phyloP scores from a whole-genome alignment of 2,113 vertebrate species.

The Leuciscus idus region DNA sequence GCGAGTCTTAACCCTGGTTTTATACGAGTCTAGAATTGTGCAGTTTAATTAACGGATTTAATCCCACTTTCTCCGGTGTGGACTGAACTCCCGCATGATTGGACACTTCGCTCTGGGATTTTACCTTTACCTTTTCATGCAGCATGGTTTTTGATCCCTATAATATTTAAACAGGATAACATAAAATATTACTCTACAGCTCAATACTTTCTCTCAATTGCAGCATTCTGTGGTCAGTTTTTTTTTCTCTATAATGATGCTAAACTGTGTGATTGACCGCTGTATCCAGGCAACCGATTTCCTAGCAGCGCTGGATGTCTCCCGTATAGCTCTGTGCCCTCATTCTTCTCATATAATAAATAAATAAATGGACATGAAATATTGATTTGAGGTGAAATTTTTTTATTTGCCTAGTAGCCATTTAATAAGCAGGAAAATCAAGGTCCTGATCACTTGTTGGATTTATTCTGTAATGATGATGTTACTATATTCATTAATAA shows the following conservation, averaged over 20 bases:
- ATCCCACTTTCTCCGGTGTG: neutral
- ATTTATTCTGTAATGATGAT: neutral
- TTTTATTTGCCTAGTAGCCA: neutral
- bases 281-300: slow-evolving; percentile 16
- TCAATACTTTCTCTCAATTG: neutral
- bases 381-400: too few relatives aligned
- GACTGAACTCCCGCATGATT: neutral
- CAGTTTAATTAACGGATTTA: neutral
- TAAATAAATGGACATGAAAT: too few relatives aligned
- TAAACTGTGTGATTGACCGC: neutral
- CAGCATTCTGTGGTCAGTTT: neutral
- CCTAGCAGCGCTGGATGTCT: neutral
- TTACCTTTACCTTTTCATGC: slow-evolving; percentile 6
- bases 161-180: slow-evolving; percentile 1
- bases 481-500: neutral
- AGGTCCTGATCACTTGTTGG: neutral
- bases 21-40: neutral
- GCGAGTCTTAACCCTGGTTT: neutral
- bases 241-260: neutral
- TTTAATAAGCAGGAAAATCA: neutral
- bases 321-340: neutral
- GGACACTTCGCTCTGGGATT: neutral
- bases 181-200: neutral
- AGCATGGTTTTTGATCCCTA: neutral
- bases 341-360: neutral